Percentiles rank a stretch among this genome's conserved stretches.
phyloP scores from a whole-genome alignment of 1,140 invertebrate species.

The Meteorus sp. region DNA sequence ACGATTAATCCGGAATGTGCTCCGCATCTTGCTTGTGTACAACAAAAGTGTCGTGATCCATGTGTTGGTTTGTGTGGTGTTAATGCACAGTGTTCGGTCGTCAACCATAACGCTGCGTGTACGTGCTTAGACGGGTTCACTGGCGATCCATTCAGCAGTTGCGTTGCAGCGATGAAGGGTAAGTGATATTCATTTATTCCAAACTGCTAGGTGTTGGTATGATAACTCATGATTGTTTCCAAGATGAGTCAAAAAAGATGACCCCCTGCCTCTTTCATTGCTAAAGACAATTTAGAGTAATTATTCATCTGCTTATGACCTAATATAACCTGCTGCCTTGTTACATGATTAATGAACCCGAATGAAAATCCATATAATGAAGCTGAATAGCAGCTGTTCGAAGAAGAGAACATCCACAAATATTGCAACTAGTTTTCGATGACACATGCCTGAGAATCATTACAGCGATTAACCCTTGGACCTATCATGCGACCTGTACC shows the following conservation, averaged over 20 bases:
- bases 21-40: slow-evolving; percentile 58
- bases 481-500: too few species aligned
- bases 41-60: slow-evolving; percentile 59
- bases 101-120: slow-evolving; percentile 63
- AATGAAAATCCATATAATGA: too few species aligned
- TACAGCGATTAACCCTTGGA: too few species aligned
- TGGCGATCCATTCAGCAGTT: slow-evolving; percentile 64
- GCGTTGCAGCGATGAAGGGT: slow-evolving; percentile 53
- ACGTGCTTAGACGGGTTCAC: slow-evolving; percentile 58
- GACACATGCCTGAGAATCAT: slow-evolving; percentile 29
- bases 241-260: too few species aligned
- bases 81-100: slow-evolving; percentile 58
- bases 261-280: too few species aligned
- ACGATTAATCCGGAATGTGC: slow-evolving; percentile 64
- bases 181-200: slow-evolving; percentile 35
- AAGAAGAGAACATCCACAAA: too few species aligned
- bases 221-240: too few species aligned
- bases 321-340: too few species aligned
- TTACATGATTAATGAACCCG: too few species aligned
- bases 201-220: neutral
- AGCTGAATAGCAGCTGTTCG: too few species aligned
- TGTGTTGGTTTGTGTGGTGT: slow-evolving; percentile 62
- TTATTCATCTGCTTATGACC: too few species aligned
- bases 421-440: slow-evolving; percentile 18
- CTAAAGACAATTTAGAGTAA: too few species aligned